Evolutionary conservation across 2,797 vertebrate species (phyloP).

Genomic region (Sciaenops ocellatus): DNA sequence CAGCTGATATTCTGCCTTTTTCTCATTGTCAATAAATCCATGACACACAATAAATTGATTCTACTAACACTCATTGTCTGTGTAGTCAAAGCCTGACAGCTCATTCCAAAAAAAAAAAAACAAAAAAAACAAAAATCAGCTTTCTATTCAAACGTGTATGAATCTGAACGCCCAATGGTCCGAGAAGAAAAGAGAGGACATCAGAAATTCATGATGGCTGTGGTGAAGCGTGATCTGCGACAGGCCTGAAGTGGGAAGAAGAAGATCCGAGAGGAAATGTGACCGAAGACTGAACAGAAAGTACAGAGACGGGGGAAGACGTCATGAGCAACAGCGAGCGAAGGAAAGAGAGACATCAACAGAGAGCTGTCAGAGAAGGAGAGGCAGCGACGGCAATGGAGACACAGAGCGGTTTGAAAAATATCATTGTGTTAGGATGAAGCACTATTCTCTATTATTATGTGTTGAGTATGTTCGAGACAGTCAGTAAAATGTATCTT

Average conservation of each 20-base stretch:
- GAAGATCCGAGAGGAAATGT: background rate
- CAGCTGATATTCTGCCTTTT: rapidly evolving
- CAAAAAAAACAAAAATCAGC: no score
- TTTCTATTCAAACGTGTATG: background rate
- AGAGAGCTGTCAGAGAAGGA: background rate
- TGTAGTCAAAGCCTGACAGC: background rate
- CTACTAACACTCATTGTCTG: background rate
- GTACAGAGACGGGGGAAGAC: background rate
- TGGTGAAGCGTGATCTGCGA: background rate
- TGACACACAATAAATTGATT: background rate
- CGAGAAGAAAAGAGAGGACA: background rate
- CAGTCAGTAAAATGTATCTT: background rate
- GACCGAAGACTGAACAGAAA: conserved; percentile 3
- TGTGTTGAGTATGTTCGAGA: background rate
- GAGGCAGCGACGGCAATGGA: background rate
- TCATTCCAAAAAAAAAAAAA: no score
- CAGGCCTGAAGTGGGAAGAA: background rate
- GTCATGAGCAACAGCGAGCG: background rate
- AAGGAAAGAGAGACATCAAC: background rate
- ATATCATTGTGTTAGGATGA: background rate
- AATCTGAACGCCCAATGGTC: background rate
- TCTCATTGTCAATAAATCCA: background rate
- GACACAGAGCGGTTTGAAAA: conserved; percentile 3
- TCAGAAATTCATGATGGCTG: background rate
- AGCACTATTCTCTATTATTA: background rate